Evolutionary conservation across 1,140 invertebrate genomes (phyloP).

Genomic region (Luehdorfia chinensis): DNA sequence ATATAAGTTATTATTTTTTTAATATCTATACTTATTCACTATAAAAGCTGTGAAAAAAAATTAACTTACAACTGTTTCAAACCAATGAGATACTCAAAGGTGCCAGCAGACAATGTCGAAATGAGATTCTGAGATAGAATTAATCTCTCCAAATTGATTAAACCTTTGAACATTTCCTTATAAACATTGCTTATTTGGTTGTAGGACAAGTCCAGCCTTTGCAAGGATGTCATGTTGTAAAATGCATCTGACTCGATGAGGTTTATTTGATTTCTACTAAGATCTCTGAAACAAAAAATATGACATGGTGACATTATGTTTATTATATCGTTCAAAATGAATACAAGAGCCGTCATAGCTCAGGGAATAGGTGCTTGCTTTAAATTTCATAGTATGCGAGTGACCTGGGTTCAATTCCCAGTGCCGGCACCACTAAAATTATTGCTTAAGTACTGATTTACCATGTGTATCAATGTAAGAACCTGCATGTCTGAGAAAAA

Average conservation of each 20-base stretch:
- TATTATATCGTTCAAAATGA: not conserved
- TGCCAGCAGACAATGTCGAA: slow-evolving; percentile 79
- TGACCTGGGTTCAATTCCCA: no score
- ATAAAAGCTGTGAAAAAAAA: no score
- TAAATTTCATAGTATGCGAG: no score
- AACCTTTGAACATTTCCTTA: slow-evolving; percentile 80
- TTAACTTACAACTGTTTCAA: slow-evolving; percentile 85
- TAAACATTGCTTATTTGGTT: slow-evolving; percentile 82
- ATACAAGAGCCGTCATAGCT: no score
- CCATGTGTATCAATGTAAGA: not conserved
- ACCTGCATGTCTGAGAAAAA: no score
- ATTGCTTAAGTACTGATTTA: no score
- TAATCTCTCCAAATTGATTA: slow-evolving; percentile 81
- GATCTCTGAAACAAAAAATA: slow-evolving; percentile 78
- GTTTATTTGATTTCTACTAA: slow-evolving; percentile 88
- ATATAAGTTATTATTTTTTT: no score
- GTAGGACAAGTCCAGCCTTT: slow-evolving; percentile 82
- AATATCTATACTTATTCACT: no score
- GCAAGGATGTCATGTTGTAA: slow-evolving; percentile 81
- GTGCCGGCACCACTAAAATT: no score
- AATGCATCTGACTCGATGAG: slow-evolving; percentile 86
- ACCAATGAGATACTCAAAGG: slow-evolving; percentile 81
- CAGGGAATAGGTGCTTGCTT: no score
- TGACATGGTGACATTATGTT: no score
- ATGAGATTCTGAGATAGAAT: slow-evolving; percentile 84